Conservation (phyloP, 1,140 invertebrate genomes). For the Sarcophaga bullata region DNA sequence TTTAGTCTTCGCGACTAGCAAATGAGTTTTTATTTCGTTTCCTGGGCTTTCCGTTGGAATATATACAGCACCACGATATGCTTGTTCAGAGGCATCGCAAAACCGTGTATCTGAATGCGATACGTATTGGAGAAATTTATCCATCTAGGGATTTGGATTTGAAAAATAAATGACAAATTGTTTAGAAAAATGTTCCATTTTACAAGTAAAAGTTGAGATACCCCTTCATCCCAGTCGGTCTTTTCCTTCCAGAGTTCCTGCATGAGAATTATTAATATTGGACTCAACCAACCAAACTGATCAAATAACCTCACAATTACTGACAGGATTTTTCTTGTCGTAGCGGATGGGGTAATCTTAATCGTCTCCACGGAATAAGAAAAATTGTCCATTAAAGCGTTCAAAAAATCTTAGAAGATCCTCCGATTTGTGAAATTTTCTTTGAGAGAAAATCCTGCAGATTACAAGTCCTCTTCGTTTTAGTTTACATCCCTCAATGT, state of each 20-base stretch:
- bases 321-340: not conserved
- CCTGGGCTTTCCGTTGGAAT: slow-evolving; percentile 54
- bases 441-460: not conserved
- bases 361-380: not conserved
- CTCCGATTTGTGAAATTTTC: not conserved
- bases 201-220: not conserved
- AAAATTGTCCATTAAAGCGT: not conserved
- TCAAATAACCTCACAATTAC: not conserved
- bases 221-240: not conserved
- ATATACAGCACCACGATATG: slow-evolving; percentile 60
- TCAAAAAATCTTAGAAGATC: slow-evolving; percentile 1
- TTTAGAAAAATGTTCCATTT: not conserved
- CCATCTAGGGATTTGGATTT: not conserved
- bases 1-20: not conserved
- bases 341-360: not conserved
- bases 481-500: not conserved
- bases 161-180: not conserved
- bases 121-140: not conserved
- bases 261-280: slow-evolving; percentile 48
- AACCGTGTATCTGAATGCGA: slow-evolving; percentile 1
- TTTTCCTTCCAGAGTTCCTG: not conserved
- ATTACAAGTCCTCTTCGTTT: not conserved
- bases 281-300: slow-evolving; percentile 41
- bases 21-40: not conserved
- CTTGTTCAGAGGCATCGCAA: not conserved